A percentile compares a stretch with the other conserved stretches of the same genome.
Conservation (phyloP, 2,113 vertebrate species). For the Grammomys surdaster region DNA sequence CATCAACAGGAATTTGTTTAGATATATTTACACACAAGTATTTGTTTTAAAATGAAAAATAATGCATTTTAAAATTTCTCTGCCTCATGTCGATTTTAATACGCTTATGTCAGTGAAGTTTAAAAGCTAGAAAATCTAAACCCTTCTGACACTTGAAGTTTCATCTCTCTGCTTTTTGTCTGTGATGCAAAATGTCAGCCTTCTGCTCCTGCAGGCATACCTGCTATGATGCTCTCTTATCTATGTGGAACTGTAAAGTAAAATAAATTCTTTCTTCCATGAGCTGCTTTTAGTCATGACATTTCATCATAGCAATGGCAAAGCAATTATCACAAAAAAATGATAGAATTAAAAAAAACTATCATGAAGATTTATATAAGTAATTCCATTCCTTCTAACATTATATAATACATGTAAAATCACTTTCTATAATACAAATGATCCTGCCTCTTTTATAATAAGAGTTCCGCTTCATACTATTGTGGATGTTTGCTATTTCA, state of each 20-base stretch:
- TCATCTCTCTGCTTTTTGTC: not conserved
- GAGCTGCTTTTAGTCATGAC: not conserved
- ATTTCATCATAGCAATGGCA: not conserved
- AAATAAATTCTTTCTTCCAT: not conserved
- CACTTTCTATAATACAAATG: not conserved
- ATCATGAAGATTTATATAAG: not conserved
- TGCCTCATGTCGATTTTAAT: not conserved
- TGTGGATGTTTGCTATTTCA: not conserved
- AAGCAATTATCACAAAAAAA: not conserved
- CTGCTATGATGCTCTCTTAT: not conserved
- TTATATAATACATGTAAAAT: not conserved
- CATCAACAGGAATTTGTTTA: not conserved
- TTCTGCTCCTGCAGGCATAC: not conserved
- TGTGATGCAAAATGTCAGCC: not conserved
- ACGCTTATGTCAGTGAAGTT: not conserved
- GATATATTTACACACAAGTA: not conserved
- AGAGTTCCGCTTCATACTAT: not conserved
- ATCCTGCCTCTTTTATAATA: not conserved
- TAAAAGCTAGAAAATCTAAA: not conserved
- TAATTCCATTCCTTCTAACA: not conserved
- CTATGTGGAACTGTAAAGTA: not conserved
- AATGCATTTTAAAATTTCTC: not conserved
- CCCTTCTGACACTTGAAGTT: not conserved
- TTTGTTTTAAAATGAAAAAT: not conserved
- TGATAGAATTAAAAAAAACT: not conserved